Evolutionary conservation across 2,888 invertebrate species (phyloP).

Genomic region (Ceraclea dissimilis): DNA sequence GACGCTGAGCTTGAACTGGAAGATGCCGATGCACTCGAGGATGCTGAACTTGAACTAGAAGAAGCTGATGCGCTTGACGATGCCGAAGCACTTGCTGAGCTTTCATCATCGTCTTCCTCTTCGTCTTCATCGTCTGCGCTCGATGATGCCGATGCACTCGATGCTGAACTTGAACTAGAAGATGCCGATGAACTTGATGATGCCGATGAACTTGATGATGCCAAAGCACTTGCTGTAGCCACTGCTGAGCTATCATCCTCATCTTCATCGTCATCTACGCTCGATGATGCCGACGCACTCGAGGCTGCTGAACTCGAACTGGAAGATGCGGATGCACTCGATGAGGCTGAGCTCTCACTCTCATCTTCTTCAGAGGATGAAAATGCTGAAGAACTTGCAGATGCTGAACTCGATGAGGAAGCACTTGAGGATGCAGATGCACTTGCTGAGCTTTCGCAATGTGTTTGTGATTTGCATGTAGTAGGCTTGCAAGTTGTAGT

Average conservation of each 20-base stretch:
- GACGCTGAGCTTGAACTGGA: background rate
- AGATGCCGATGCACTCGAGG: background rate
- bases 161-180: background rate
- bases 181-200: background rate
- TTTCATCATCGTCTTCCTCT: background rate
- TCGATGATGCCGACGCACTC: background rate
- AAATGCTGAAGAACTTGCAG: no score
- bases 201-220: background rate
- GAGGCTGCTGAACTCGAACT: background rate
- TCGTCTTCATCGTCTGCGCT: no score
- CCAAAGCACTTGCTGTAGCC: background rate
- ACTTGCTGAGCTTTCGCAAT: background rate
- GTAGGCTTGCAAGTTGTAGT: background rate
- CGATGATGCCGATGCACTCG: no score
- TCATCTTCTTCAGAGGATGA: no score
- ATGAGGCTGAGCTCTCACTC: background rate
- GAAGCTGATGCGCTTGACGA: background rate
- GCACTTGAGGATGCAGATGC: background rate
- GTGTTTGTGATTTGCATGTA: background rate
- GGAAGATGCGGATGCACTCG: background rate
- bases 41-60: background rate
- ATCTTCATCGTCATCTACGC: background rate
- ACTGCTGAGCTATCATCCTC: background rate
- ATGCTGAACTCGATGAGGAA: background rate
- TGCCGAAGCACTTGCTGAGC: background rate